Evolutionary conservation across 2,113 vertebrate genomes (phyloP).

Genomic region (Zapus hudsonius): DNA sequence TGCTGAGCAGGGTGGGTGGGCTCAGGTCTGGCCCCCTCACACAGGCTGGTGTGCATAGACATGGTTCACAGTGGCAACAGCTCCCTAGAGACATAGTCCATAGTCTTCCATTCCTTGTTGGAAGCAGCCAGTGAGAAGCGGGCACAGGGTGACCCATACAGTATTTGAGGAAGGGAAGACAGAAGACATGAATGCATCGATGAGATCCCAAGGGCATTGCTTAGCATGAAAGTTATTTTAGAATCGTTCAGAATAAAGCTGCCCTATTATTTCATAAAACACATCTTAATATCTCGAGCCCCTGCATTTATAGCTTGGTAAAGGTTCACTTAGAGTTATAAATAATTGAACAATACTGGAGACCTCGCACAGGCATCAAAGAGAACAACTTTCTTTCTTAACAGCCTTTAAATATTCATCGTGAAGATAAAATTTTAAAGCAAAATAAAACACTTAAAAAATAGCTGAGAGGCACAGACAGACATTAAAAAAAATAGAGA

Average conservation of each 20-base stretch:
- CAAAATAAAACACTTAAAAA: slow-evolving; percentile 74
- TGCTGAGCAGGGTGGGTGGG: no score
- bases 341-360: slow-evolving; percentile 71
- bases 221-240: slow-evolving; percentile 60
- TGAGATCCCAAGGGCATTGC: slow-evolving; percentile 66
- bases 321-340: slow-evolving; percentile 65
- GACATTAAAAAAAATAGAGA: background rate
- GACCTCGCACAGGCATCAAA: slow-evolving; percentile 58
- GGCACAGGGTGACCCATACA: slow-evolving; percentile 17
- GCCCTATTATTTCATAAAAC: slow-evolving; percentile 71
- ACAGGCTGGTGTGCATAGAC: slow-evolving; percentile 69
- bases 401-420: slow-evolving; percentile 73
- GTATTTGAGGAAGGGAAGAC: slow-evolving; percentile 45
- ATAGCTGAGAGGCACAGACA: slow-evolving; percentile 48
- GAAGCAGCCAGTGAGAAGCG: slow-evolving; percentile 64
- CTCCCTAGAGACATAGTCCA: slow-evolving; percentile 75
- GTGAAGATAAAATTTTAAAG: slow-evolving; percentile 65
- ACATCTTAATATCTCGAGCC: slow-evolving; percentile 65
- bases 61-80: slow-evolving; percentile 72
- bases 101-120: slow-evolving; percentile 68
- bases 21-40: no score
- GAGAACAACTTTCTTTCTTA: slow-evolving; percentile 66
- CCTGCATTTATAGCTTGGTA: slow-evolving; percentile 70
- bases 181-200: background rate
- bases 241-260: slow-evolving; percentile 45